Percentiles rank a stretch among this genome's conserved stretches.
Conservation (phyloP, 2,113 vertebrate species). For the Bolborhynchus lineola region DNA sequence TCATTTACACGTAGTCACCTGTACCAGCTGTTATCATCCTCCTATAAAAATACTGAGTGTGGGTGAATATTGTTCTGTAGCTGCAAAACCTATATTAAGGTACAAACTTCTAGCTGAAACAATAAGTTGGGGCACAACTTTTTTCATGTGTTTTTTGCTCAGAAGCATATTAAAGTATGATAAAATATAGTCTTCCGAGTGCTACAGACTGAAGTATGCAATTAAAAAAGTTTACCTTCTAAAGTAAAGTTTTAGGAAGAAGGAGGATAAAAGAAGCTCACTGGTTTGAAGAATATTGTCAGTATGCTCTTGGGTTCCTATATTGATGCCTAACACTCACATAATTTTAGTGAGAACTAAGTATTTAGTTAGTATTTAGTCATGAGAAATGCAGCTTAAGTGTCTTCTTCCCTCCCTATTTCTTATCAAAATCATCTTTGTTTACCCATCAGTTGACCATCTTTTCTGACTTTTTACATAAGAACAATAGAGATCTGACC, state of each 20-base stretch:
- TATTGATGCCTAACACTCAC: not conserved
- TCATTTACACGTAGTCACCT: not conserved
- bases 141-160: not conserved
- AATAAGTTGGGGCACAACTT: not conserved
- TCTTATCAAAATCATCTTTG: not conserved
- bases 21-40: not conserved
- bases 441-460: not conserved
- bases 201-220: not conserved
- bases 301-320: not conserved
- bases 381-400: not conserved
- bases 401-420: not conserved
- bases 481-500: not conserved
- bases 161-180: not conserved
- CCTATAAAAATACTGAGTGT: not conserved
- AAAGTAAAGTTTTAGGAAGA: not conserved
- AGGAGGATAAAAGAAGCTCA: not conserved
- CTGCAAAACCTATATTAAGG: not conserved
- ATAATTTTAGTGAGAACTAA: not conserved
- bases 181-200: not conserved
- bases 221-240: not conserved
- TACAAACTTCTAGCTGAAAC: not conserved
- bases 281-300: not conserved
- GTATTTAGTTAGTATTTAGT: too few species aligned
- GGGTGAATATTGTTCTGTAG: not conserved
- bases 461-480: not conserved